Base-by-base conservation (phyloP, 2,888 invertebrate species). In the Hipparchia semele region DNA sequence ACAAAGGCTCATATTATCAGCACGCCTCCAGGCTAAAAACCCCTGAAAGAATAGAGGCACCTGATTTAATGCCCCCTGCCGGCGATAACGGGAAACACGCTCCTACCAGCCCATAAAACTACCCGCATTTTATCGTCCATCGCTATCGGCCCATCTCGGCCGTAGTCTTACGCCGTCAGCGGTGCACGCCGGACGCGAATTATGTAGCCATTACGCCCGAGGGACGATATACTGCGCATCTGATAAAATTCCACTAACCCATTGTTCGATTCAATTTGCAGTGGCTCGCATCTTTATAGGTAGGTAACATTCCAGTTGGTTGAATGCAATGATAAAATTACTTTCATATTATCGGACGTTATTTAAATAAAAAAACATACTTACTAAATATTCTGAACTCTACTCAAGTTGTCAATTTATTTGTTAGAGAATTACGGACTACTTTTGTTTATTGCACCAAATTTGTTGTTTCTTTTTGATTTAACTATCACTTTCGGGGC, bases 81-180 rank as follows among this genome's bases (percentile, higher is more conserved):
- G 70, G 70, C 88, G 92, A 92, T 92, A 92, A 90, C 90, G 88
- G 87, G 84, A 87, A 88, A 87, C 90, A 86, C 86, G 85, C 87
- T 84, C 81, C 82, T 81, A 85, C 83, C 86, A 84, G 85, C 85
- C 86, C 86, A 90, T 92, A 90, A 92, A 90, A 89, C 88, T 88
- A 89, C 86, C 88, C 86, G 84, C 86, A 82, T 85, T 87, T 88
- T 87, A 89, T 90, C 90, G 86, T 79, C 80, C 81, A 81, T 86
- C 80, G 83, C 84, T 85, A 90, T 90, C 89, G 83, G 82, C 87
- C 89, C 88, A 89, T 90, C 90, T 86, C 83, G 80, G 84, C 86
- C 86, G 82, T 84, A 87, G 84, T 87, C 84, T 83, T 81, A 84
- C 83, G 81, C 83, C 83, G 88, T 89, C 89, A 90, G 90, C 88